These are phyloP conservation scores for Lepus timidus DNA, from an alignment of 2,113 vertebrate genomes.

Conservation along the genomic window DNA sequence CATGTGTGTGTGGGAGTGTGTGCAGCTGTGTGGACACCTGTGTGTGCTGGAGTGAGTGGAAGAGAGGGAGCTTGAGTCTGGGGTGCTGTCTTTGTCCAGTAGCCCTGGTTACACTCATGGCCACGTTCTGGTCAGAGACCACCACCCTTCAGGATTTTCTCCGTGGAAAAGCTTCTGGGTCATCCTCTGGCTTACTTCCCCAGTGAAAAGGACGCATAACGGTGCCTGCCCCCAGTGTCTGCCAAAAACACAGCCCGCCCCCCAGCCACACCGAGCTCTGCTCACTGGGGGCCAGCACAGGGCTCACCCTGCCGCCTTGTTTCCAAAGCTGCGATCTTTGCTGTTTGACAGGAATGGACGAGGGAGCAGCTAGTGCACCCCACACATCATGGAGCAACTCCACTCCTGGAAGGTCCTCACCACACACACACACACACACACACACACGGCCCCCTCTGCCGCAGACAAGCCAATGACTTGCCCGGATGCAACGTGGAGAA, in stretches of 20 bases:
- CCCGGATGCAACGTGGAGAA: rapidly evolving
- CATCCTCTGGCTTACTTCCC: neutral
- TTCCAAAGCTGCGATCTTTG: neutral
- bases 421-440: no score
- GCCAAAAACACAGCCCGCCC: neutral
- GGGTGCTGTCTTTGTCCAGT: neutral
- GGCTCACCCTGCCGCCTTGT: rapidly evolving
- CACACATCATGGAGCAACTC: neutral
- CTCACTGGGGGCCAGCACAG: neutral
- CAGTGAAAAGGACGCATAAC: neutral
- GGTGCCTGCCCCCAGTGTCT: neutral
- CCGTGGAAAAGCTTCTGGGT: neutral
- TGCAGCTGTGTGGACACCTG: neutral
- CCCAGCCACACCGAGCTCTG: neutral
- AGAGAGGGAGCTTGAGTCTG: neutral
- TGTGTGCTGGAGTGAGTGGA: neutral
- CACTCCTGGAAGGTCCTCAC: no score
- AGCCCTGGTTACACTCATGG: neutral
- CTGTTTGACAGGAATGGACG: neutral
- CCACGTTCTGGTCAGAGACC: neutral
- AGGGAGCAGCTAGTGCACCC: neutral
- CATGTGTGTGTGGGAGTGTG: neutral
- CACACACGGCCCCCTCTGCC: neutral
- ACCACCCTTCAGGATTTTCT: neutral
- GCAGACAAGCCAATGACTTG: neutral